A percentile compares a stretch with the other conserved stretches of the same genome.
phyloP scores from a whole-genome alignment of 2,888 invertebrate genomes.

The Caenorhabditis angaria region DNA sequence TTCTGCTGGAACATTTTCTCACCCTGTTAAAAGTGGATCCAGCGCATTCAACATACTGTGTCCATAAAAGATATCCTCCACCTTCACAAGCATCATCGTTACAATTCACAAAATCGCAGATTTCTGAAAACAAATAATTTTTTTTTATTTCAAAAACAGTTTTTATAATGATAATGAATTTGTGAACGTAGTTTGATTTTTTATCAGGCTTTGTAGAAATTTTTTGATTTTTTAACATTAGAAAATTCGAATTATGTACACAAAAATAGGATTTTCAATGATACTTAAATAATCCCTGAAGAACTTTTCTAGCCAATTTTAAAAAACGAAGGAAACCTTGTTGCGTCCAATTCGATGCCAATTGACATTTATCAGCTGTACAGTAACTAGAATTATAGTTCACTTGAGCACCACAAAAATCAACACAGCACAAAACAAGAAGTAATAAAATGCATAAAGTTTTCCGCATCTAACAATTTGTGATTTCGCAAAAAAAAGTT shows the following conservation, averaged over 20 bases:
- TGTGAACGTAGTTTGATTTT: no score
- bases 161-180: no score
- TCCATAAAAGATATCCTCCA: slow-evolving; percentile 62
- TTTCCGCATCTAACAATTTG: background rate
- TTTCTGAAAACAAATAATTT: slow-evolving; percentile 24
- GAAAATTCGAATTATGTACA: no score
- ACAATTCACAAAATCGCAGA: slow-evolving; percentile 51
- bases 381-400: slow-evolving; percentile 9
- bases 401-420: background rate
- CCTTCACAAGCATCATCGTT: slow-evolving; percentile 61
- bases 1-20: no score
- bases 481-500: slow-evolving; percentile 6
- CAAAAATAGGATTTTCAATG: no score
- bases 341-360: slow-evolving; percentile 28
- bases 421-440: background rate
- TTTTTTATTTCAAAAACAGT: background rate
- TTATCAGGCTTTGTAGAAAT: no score
- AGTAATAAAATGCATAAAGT: background rate
- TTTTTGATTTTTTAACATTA: no score
- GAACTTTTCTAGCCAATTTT: background rate
- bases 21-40: slow-evolving; percentile 20
- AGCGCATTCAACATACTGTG: slow-evolving; percentile 52
- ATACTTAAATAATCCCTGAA: background rate
- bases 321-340: slow-evolving; percentile 14
- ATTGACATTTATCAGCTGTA: slow-evolving; percentile 29